Base-by-base conservation (phyloP, 2,797 vertebrate genomes). In the Leptatherina wallacei region DNA sequence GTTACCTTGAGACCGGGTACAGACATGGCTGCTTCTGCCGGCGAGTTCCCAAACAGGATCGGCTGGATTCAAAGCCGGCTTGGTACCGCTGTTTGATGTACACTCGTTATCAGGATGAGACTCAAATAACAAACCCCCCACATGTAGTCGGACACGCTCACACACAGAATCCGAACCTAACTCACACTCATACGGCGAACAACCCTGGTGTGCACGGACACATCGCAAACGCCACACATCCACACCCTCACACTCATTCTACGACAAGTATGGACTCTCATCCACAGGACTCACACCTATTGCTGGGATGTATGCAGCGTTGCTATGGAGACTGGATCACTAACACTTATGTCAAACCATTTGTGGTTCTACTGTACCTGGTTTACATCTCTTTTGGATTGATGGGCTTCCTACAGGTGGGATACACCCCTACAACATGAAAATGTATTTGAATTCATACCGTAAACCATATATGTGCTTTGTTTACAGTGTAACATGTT, bases 301-400 rank as follows among this genome's bases (percentile, higher is more conserved):
- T 99, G 94, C 95, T 99, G 86, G 97, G 97, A 80, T 99, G 98
- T 89, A 96, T 99, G 91, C 96, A 96, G 82, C 97, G 96, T 81
- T 99, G 97, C 94, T 99, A 98, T 89, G 97, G 97, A 86, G 97
- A 99, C 95, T 99, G 98, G 98, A 99, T 99, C 95, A 99, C 98
- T 77, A 99, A 99, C 92, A 99, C 98, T 63, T 99, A 99, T 0
- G 98, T 99, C 81, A 99, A 99, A 87, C 98, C 98, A 89, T 99
- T 99, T 89, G 97, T 99, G 93, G 97, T 99, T 85, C 96, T 99
- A 90, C 96, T 99, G 92, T 99, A 99, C 89, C 95, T 99, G 91
- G 96, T 99, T 92, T 99, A 99, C 95, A 96, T 99, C 95, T 99
- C 98, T 86, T 99, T 99, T 92, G 98, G 97, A 86, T 93, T 99